These are phyloP conservation scores for Nylanderia fulva DNA, from an alignment of 1,140 invertebrate species.

Conservation along the genomic window DNA sequence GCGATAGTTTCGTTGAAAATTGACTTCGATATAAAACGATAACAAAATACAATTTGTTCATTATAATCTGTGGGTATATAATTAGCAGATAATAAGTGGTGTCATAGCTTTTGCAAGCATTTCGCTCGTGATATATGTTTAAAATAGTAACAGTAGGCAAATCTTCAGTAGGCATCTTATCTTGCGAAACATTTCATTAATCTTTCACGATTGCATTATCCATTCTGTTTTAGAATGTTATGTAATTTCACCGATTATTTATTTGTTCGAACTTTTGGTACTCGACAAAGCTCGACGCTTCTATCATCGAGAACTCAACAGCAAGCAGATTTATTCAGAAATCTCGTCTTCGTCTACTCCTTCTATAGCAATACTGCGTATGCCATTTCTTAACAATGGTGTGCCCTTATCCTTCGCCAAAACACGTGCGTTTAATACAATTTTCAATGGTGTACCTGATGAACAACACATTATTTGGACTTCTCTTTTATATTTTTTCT, in stretches of 20 bases:
- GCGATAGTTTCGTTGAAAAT: conserved; percentile 21
- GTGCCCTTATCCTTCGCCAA: conserved; percentile 86
- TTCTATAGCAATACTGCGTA: conserved; percentile 85
- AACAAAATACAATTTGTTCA: too few relatives aligned
- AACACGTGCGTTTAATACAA: conserved; percentile 84
- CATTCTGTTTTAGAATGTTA: conserved; percentile 7
- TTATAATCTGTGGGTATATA: conserved; percentile 17
- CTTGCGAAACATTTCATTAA: background rate
- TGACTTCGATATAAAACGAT: too few relatives aligned
- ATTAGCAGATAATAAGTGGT: conserved; percentile 38
- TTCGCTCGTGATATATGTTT: conserved; percentile 50
- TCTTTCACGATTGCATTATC: background rate
- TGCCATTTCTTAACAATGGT: conserved; percentile 86
- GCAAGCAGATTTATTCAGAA: conserved; percentile 66
- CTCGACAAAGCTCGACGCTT: conserved; percentile 33
- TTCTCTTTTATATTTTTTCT: conserved; percentile 85
- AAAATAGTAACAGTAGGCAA: conserved; percentile 59
- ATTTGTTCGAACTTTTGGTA: background rate
- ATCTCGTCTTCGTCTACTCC: conserved; percentile 81
- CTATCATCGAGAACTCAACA: background rate
- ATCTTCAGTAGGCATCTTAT: conserved; percentile 23
- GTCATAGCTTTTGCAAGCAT: conserved; percentile 43
- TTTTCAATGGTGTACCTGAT: conserved; percentile 79
- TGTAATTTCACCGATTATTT: background rate
- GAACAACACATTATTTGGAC: conserved; percentile 78